Conservation (phyloP, 2,113 vertebrate genomes). For the Thalassarche chlororhynchos region DNA sequence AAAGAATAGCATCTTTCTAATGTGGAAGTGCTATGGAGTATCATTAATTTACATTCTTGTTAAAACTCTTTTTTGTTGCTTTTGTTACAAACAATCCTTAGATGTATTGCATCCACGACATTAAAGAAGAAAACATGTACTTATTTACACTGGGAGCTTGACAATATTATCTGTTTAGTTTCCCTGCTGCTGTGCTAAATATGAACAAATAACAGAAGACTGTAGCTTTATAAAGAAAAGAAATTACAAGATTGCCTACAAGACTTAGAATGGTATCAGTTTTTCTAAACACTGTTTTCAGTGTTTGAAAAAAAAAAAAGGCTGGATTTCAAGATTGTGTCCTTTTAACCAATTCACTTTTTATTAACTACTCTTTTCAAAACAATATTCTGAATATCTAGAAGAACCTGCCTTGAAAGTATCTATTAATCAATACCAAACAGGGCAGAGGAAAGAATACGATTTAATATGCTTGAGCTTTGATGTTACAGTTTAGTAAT, state of each 20-base stretch:
- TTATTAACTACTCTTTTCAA: not conserved
- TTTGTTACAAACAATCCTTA: not conserved
- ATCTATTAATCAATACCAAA: not conserved
- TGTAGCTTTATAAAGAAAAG: not conserved
- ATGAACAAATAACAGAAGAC: not conserved
- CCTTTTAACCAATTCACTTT: not conserved
- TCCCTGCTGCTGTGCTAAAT: not conserved
- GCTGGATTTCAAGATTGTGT: not conserved
- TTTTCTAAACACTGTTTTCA: not conserved
- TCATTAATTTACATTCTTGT: not conserved
- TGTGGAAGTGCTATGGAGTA: not conserved
- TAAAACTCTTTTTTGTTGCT: not conserved
- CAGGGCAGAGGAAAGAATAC: not conserved
- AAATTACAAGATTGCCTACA: not conserved
- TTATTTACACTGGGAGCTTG: not conserved
- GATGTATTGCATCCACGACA: not conserved
- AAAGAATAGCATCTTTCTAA: not conserved
- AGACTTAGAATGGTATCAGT: not conserved
- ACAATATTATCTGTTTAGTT: not conserved
- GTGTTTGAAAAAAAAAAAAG: not conserved
- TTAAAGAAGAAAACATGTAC: not conserved
- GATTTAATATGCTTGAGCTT: not conserved
- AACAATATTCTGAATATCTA: not conserved
- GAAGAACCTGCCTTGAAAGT: not conserved
- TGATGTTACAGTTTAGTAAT: not conserved